These are phyloP conservation scores for Lepisosteus osseus DNA, from an alignment of 2,113 vertebrate species.

Conservation along the genomic window DNA sequence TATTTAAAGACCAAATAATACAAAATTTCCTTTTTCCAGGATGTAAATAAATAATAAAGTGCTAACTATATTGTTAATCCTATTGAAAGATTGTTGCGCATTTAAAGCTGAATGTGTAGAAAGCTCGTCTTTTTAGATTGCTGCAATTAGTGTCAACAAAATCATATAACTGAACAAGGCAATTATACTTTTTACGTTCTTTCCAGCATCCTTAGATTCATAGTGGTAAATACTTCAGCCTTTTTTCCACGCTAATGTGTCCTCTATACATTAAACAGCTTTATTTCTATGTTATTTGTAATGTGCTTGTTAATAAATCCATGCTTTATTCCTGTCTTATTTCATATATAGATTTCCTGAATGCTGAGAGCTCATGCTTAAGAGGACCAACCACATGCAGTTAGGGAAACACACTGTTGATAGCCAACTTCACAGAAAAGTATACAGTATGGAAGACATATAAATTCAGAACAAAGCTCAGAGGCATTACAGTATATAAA, in stretches of 20 bases:
- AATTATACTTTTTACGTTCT: not conserved
- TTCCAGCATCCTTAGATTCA: not conserved
- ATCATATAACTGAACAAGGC: not conserved
- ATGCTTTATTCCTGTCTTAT: slow-evolving; percentile 9
- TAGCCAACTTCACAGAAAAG: not conserved
- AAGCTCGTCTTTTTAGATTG: not conserved
- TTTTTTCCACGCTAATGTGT: not conserved
- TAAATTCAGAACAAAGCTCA: not conserved
- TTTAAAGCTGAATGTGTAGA: not conserved
- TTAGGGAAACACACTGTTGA: not conserved
- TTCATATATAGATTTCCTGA: slow-evolving; percentile 29
- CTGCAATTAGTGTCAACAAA: not conserved
- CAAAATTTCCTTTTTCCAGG: slow-evolving; percentile 35
- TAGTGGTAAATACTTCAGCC: not conserved
- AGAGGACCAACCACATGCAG: not conserved
- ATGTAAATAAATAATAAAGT: slow-evolving; percentile 40
- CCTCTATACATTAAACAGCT: not conserved
- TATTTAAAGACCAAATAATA: slow-evolving; percentile 19
- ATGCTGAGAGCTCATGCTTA: slow-evolving; percentile 14
- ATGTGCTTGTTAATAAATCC: slow-evolving; percentile 31
- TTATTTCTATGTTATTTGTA: slow-evolving; percentile 31
- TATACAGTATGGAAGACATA: not conserved
- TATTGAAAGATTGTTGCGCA: not conserved
- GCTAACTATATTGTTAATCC: slow-evolving; percentile 17
- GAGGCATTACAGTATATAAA: no score